A percentile compares a stretch with the other conserved stretches of the same genome.
Conservation (phyloP, 2,888 invertebrate species). For the Drosophila anomalata region DNA sequence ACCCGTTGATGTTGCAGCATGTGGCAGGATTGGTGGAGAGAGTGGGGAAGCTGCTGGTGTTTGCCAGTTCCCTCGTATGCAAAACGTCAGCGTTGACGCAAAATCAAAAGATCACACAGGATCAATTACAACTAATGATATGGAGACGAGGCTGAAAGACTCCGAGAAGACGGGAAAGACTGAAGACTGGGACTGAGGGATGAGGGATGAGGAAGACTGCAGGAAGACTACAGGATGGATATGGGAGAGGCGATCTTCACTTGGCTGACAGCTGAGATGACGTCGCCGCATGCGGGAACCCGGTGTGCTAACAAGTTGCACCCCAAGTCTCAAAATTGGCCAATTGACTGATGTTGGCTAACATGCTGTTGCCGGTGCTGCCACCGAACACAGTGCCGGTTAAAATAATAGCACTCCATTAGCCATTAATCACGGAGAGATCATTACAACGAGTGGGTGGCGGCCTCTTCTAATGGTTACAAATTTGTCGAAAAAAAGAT, state of each 20-base stretch:
- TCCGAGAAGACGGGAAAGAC: neutral
- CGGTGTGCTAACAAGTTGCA: conserved; percentile 73
- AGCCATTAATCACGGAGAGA: neutral
- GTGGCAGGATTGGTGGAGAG: neutral
- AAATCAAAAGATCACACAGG: conserved; percentile 80
- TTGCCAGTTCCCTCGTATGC: conserved; percentile 52
- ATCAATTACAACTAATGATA: conserved; percentile 81
- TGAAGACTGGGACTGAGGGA: neutral
- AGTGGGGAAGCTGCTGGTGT: conserved; percentile 41
- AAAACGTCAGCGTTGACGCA: conserved; percentile 76
- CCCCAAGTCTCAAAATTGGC: conserved; percentile 68
- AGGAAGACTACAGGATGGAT: conserved; percentile 9
- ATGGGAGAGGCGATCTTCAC: conserved; percentile 50
- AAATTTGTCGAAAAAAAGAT: neutral
- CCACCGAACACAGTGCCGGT: conserved; percentile 5
- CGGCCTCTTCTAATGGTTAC: neutral
- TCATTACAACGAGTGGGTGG: neutral
- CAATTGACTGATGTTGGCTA: conserved; percentile 60
- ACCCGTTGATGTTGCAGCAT: conserved; percentile 7
- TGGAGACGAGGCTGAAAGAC: conserved; percentile 47
- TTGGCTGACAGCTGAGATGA: conserved; percentile 64
- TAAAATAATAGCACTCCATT: conserved; percentile 12
- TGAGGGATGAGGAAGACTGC: conserved; percentile 4
- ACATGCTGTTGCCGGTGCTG: neutral
- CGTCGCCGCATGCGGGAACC: conserved; percentile 64